These are phyloP conservation scores for Leistus spinibarbis DNA, from an alignment of 2,888 invertebrate species.

Conservation along the genomic window DNA sequence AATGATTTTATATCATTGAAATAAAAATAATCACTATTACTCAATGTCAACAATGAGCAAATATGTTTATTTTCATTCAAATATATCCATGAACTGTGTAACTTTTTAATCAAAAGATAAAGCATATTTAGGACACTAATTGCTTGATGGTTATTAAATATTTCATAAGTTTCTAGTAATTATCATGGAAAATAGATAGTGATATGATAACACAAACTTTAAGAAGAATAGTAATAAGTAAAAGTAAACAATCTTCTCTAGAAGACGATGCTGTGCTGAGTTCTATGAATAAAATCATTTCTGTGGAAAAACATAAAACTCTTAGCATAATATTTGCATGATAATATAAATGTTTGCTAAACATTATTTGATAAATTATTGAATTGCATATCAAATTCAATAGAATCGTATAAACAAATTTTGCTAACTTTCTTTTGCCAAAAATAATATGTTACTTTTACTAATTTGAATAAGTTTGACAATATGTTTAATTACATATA, in stretches of 20 bases:
- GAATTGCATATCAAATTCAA: not conserved
- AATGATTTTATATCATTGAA: not conserved
- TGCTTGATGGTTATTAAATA: not conserved
- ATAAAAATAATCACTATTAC: not conserved
- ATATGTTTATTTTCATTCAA: not conserved
- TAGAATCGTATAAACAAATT: not conserved
- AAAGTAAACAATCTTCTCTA: too few species aligned
- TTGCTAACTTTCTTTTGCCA: slow-evolving; percentile 1
- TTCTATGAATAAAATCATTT: not conserved
- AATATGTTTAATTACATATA: not conserved
- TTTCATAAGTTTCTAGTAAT: not conserved
- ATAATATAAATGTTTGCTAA: not conserved
- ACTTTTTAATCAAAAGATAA: not conserved
- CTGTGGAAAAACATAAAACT: not conserved
- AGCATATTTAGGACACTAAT: not conserved
- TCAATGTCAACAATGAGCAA: not conserved
- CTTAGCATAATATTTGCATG: not conserved
- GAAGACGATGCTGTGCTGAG: too few species aligned
- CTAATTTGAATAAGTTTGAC: slow-evolving; percentile 2
- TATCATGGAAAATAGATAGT: not conserved
- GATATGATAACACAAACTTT: too few species aligned
- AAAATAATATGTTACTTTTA: not conserved
- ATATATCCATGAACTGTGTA: not conserved
- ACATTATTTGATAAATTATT: not conserved
- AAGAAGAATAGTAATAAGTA: too few species aligned